Base-by-base conservation (phyloP, 2,797 vertebrate species). In the Liparis tanakae region DNA sequence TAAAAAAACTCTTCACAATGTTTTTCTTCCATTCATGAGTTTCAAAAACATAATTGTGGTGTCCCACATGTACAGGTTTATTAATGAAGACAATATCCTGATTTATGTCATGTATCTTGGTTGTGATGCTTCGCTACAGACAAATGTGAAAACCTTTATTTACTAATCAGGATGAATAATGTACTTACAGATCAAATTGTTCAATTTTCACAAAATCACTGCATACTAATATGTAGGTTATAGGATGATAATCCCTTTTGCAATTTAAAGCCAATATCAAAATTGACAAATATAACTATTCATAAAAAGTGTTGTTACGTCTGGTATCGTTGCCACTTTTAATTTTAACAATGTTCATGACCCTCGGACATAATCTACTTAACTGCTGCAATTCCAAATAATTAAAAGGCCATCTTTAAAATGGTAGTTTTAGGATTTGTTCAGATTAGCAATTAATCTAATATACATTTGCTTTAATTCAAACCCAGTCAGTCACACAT, bases 201-300 rank as follows among this genome's bases (percentile, higher is more conserved):
- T 59, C 4, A 41, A 7, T 30, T 22, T 61, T 33, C 15, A 30
- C 10, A 46, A 33, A 18, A 1, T 33, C 25, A 33, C 60, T 12
- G 5, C 14, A 18, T 10, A 62, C 41, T 12, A 46, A 30, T 12
- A 33, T 18, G 12, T 62, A 0, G 1, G 0, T n/a, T 0, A 25
- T 30, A 10, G 39, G 20, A 60, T 14, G 10, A 14, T 17, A 17
- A 56, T 56, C 54, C 5, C 0, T 12, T 30, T 36, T 25, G 20
- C 50, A 10, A 10, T 3, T 20, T 6, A 14, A 39, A 1, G 8
- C 1, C 12, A 13, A 20, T 12, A 14, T 39, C 6, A 13, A 15
- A 41, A 43, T 7, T 17, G 5, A n/a, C n/a, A 10, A 43, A 22
- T 4, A 22, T 0, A 41, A 25, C n/a, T 15, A 59, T 39, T 59